Evolutionary conservation across 2,888 invertebrate genomes (phyloP).

Genomic region (Xanthia togata): DNA sequence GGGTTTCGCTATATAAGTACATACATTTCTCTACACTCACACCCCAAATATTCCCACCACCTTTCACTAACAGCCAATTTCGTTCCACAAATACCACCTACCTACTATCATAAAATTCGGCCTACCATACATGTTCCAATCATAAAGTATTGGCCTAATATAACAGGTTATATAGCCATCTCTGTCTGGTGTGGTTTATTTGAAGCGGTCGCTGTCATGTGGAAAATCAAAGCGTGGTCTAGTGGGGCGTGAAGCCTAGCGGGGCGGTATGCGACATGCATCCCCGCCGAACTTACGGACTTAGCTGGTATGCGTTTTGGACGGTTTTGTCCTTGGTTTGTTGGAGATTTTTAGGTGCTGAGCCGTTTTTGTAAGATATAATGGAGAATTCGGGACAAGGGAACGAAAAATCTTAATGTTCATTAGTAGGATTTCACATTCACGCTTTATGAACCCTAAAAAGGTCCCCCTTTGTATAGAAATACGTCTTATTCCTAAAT

Average conservation of each 20-base stretch:
- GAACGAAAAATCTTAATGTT: not conserved
- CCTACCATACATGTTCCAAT: slow-evolving; percentile 51
- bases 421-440: not conserved
- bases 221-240: slow-evolving; percentile 69
- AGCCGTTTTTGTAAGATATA: not conserved
- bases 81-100: not conserved
- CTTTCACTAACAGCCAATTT: slow-evolving; percentile 45
- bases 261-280: slow-evolving; percentile 60
- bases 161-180: slow-evolving; percentile 52
- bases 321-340: slow-evolving; percentile 11
- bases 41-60: not conserved
- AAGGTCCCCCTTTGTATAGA: not conserved
- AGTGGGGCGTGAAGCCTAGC: slow-evolving; percentile 68
- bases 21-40: not conserved
- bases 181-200: slow-evolving; percentile 66
- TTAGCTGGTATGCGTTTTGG: slow-evolving; percentile 64
- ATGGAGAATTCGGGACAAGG: no score
- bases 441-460: not conserved
- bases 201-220: slow-evolving; percentile 65
- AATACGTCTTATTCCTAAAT: not conserved
- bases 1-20: no score
- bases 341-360: not conserved
- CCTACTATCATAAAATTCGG: slow-evolving; percentile 46
- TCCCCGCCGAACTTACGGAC: slow-evolving; percentile 58
- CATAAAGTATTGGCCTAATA: slow-evolving; percentile 62